Conservation (phyloP, 2,797 vertebrate genomes). For the Danio choprae region DNA sequence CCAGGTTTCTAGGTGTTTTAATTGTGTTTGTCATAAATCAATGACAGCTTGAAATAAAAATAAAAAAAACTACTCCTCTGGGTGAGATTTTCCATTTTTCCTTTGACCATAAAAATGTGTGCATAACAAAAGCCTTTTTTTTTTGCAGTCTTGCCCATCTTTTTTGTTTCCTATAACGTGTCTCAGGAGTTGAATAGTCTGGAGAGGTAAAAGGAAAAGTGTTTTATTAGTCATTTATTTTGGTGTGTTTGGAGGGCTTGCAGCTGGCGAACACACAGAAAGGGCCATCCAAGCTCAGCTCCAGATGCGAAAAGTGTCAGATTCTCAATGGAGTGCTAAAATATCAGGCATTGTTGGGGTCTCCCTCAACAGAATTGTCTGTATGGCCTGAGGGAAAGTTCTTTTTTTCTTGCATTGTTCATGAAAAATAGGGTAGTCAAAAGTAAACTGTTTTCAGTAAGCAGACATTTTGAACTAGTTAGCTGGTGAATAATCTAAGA, state of each 20-base stretch:
- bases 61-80: background rate
- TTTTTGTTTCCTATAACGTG: slow-evolving; percentile 9
- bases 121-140: background rate
- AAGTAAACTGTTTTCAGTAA: too few species aligned
- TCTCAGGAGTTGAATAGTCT: slow-evolving; percentile 7
- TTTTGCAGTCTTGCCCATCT: slow-evolving; percentile 17
- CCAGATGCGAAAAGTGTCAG: slow-evolving; percentile 9
- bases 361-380: background rate
- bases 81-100: background rate
- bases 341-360: background rate
- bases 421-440: background rate
- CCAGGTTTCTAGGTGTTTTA: background rate
- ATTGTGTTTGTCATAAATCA: slow-evolving; percentile 24
- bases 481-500: background rate
- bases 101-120: background rate
- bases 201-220: background rate
- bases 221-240: slow-evolving; percentile 31
- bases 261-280: slow-evolving; percentile 23
- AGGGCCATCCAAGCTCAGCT: slow-evolving; percentile 10
- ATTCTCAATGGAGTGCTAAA: slow-evolving; percentile 25
- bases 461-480: background rate
- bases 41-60: background rate
- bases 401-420: slow-evolving; percentile 9
- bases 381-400: background rate
- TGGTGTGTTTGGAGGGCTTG: slow-evolving; percentile 16